phyloP scores from a whole-genome alignment of 2,888 invertebrate genomes.

The Synanthedon vespiformis region DNA sequence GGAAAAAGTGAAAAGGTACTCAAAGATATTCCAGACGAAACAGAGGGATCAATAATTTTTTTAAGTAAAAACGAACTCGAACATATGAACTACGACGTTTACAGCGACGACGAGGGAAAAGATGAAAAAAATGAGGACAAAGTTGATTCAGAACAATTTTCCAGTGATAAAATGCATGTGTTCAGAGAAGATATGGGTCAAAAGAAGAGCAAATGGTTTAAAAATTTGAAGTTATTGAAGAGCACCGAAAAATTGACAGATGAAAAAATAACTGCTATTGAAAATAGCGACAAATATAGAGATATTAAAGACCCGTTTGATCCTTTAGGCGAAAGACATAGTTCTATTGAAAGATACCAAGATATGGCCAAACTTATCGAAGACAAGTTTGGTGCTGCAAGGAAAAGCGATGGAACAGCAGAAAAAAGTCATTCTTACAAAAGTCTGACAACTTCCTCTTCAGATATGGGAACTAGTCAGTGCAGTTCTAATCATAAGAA shows the following conservation, averaged over 20 bases:
- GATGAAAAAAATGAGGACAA: conserved; percentile 57
- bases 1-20: conserved; percentile 65
- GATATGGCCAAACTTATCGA: conserved; percentile 79
- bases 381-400: conserved; percentile 71
- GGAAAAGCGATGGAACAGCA: conserved; percentile 56
- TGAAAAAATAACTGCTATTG: conserved; percentile 50
- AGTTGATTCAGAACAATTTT: conserved; percentile 46
- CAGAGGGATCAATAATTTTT: conserved; percentile 76
- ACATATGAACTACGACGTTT: conserved; percentile 71
- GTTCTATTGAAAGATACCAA: conserved; percentile 78
- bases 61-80: conserved; percentile 75
- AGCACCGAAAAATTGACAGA: conserved; percentile 59
- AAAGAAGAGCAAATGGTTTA: conserved; percentile 77
- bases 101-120: conserved; percentile 63
- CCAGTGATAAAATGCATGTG: conserved; percentile 62
- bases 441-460: conserved; percentile 64
- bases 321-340: conserved; percentile 73
- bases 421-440: conserved; percentile 67
- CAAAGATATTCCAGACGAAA: conserved; percentile 70
- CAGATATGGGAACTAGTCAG: conserved; percentile 65
- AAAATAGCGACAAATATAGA: conserved; percentile 44
- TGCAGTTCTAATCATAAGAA: conserved; percentile 63
- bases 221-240: conserved; percentile 67
- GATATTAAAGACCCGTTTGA: conserved; percentile 71
- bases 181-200: conserved; percentile 60